A percentile compares a stretch with the other conserved stretches of the same genome.
Evolutionary conservation across 2,113 vertebrate genomes (phyloP).

Genomic region (Albula glossodonta): DNA sequence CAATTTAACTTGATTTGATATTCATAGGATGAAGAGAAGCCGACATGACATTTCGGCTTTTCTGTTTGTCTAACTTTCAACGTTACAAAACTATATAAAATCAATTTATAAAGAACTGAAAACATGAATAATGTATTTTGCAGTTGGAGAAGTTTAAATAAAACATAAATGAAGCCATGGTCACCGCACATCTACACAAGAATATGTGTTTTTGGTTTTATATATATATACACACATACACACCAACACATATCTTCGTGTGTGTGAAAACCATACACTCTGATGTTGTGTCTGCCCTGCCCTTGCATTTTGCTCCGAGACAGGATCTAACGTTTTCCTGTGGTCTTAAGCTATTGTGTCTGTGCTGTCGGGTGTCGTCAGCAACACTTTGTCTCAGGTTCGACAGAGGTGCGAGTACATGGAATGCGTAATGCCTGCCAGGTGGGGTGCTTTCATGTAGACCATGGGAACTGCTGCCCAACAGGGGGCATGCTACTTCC

Average conservation of each 20-base stretch:
- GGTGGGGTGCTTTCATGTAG: not conserved
- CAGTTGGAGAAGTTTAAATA: too few species aligned
- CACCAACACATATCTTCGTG: too few species aligned
- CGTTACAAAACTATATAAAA: too few species aligned
- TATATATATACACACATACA: not conserved
- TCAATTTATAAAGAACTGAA: too few species aligned
- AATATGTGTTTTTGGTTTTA: not conserved
- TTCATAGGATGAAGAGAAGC: too few species aligned
- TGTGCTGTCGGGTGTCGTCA: slow-evolving; percentile 36
- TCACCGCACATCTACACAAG: too few species aligned
- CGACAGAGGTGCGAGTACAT: not conserved
- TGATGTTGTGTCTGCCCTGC: slow-evolving; percentile 7
- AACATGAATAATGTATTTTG: too few species aligned
- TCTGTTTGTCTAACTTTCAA: too few species aligned
- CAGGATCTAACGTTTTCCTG: slow-evolving; percentile 19
- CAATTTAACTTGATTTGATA: too few species aligned
- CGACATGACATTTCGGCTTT: too few species aligned
- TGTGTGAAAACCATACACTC: not conserved
- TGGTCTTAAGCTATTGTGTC: slow-evolving; percentile 35
- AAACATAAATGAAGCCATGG: too few species aligned
- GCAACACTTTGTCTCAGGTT: slow-evolving; percentile 43
- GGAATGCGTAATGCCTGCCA: slow-evolving; percentile 24
- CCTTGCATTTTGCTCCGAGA: not conserved
- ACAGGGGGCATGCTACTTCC: not conserved
- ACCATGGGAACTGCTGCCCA: not conserved